Evolutionary conservation across 2,888 invertebrate genomes (phyloP), one percentile per base, ranked within the genome.

Genomic region (Meloe dianella): DNA sequence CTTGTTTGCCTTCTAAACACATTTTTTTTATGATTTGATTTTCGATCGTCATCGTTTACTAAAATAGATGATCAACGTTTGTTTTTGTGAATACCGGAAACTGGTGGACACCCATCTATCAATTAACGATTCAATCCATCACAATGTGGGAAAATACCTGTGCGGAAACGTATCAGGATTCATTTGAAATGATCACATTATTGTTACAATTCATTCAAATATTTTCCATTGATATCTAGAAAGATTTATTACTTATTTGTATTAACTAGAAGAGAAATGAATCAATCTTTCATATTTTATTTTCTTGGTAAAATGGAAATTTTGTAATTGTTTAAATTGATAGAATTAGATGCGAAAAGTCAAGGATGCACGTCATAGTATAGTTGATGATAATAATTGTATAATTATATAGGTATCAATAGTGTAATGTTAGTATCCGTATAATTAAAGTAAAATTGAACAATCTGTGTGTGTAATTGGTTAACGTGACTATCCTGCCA

Each of bases 1-100:
- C 41, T 41, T 41, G 41, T 41, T 41, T 41, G 41, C 41, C 41
- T 41, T 41, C n/a, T 7, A n/a, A n/a, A n/a, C n/a, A n/a, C n/a
- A n/a, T 41, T 41, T 12, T 41, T 41, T 41, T 41, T n/a, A 1
- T 17, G 17, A 17, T 17, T 41, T 17, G 17, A n/a, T 17, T 6
- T n/a, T 41, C 41, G 12, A 41, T 41, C 41, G 41, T 41, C 41
- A 41, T 41, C 41, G 7, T 17, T 41, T 41, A 10, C 32, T 7
- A 6, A 32, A 41, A 41, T 41, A 41, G n/a, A 41, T 41, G 41
- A 41, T n/a, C 41, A 41, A 41, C 41, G 14, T 38, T 32, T 8
- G 8, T 5, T 5, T 41, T 41, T 41, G 4, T 17, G 17, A 5
- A 17, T 41, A 41, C 41, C 41, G 41, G 41, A 41, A 41, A 41